phyloP scores from a whole-genome alignment of 2,888 invertebrate species.

The Hyalella azteca region DNA sequence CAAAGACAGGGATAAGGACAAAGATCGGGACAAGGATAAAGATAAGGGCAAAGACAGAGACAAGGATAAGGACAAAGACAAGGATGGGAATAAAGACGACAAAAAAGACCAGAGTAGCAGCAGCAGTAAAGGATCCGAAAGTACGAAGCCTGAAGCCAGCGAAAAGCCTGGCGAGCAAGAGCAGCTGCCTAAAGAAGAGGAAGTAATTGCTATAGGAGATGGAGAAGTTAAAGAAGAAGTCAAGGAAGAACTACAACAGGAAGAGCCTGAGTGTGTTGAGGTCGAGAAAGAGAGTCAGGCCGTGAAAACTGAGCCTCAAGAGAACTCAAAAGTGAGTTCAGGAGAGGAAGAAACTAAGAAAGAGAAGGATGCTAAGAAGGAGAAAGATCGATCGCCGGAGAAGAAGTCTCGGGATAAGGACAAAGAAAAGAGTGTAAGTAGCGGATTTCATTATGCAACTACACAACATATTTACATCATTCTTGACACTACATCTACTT shows the following conservation, averaged over 20 bases:
- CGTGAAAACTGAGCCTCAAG: not conserved
- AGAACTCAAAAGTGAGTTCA: not conserved
- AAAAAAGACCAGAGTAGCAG: conserved; percentile 20
- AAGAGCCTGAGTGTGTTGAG: not conserved
- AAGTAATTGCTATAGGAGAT: not conserved
- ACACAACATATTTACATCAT: too few species aligned
- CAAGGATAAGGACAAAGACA: conserved; percentile 38
- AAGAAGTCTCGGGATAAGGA: conserved; percentile 20
- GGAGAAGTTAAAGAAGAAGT: not conserved
- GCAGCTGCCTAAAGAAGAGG: not conserved
- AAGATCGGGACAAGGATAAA: conserved; percentile 28
- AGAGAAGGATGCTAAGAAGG: not conserved
- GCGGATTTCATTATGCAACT: too few species aligned
- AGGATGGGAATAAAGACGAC: conserved; percentile 5
- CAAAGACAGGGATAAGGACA: conserved; percentile 19
- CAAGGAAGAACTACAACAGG: not conserved
- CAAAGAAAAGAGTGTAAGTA: not conserved
- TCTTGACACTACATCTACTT: too few species aligned
- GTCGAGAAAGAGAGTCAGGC: too few species aligned
- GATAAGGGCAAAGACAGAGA: conserved; percentile 38
- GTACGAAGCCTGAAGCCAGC: not conserved
- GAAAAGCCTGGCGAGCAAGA: not conserved
- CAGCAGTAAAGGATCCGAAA: not conserved
- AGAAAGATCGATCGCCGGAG: not conserved
- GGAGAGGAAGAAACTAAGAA: not conserved